Evolutionary conservation across 2,888 invertebrate species (phyloP), one percentile per base, ranked within the genome.

Genomic region (Eledone cirrhosa): DNA sequence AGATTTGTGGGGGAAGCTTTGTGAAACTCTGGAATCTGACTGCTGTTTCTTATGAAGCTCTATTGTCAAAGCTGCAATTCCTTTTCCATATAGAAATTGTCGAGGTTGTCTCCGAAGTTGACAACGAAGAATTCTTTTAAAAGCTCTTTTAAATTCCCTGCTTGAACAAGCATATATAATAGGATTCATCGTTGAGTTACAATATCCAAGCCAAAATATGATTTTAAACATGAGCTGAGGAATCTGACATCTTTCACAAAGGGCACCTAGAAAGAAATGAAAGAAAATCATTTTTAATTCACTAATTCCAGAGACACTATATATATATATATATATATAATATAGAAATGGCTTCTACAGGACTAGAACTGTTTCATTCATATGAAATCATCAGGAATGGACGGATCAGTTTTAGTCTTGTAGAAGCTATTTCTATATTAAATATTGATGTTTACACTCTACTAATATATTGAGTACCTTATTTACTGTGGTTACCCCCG

Each of bases 181-280:
- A 0, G 94, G 94, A 87, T 94, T 94, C 81, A 94, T 92, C 24
- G 93, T 93, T 0, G 93, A 94, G 92, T 94, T 94, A 84, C 92
- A 92, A 90, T 94, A 94, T 0, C 94, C 94, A 1, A 94, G 91
- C 94, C 94, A 94, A 79, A 94, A 94, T 86, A 93, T 93, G 88
- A 93, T 92, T 82, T 92, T 92, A 91, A 94, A 94, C 0, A 93
- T 88, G 0, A 91, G 85, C 13, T 89, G 92, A 0, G 90, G 90
- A 41, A 89, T 86, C 77, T 86, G 80, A 86, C 93, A 94, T 5
- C 85, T 79, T 2, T 84, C 82, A 84, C 92, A 92, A 47, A 92
- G 85, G n/a, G 92, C 91, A 84, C 90, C 92, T 92, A 91, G 24
- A 90, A 89, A n/a, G 67, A 69, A 77, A 53, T 77, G 77, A 80